A percentile compares a stretch with the other conserved stretches of the same genome.
These are phyloP conservation scores for Cosmopolites sordidus DNA, from an alignment of 2,888 invertebrate genomes.

Conservation along the genomic window DNA sequence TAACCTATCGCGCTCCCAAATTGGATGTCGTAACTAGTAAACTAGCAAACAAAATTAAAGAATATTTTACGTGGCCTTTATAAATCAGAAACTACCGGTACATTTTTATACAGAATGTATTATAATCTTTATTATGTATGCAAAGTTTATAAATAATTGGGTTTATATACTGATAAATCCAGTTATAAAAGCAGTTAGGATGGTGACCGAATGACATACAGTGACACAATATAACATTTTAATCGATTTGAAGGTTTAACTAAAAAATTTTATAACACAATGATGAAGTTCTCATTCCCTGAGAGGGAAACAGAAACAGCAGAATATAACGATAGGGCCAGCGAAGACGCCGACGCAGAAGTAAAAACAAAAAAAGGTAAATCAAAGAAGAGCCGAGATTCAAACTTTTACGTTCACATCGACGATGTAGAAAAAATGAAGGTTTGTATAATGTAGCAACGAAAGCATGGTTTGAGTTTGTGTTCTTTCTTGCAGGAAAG, in stretches of 20 bases:
- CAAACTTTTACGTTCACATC: slow-evolving; percentile 85
- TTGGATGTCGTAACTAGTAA: too few species aligned
- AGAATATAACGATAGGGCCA: slow-evolving; percentile 57
- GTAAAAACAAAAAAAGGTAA: slow-evolving; percentile 49
- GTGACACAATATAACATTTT: neutral
- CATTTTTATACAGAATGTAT: too few species aligned
- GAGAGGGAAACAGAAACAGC: slow-evolving; percentile 84
- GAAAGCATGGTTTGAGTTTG: too few species aligned
- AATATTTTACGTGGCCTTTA: too few species aligned
- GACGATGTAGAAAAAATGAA: slow-evolving; percentile 98
- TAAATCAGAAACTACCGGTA: too few species aligned
- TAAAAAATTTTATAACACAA: slow-evolving; percentile 94
- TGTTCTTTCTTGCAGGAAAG: slow-evolving; percentile 68
- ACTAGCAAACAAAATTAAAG: too few species aligned
- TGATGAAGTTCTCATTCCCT: slow-evolving; percentile 97
- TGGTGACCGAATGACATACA: neutral
- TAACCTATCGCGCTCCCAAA: too few species aligned
- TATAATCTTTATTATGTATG: too few species aligned
- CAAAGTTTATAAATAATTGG: too few species aligned
- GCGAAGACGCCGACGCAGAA: slow-evolving; percentile 54
- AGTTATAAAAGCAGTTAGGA: too few species aligned
- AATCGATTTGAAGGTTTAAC: slow-evolving; percentile 63
- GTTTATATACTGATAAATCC: too few species aligned
- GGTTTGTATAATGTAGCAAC: too few species aligned
- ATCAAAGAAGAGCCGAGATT: slow-evolving; percentile 63